A percentile compares a stretch with the other conserved stretches of the same genome.
phyloP scores from a whole-genome alignment of 2,797 vertebrate species.

The Lycodopsis pacificus region DNA sequence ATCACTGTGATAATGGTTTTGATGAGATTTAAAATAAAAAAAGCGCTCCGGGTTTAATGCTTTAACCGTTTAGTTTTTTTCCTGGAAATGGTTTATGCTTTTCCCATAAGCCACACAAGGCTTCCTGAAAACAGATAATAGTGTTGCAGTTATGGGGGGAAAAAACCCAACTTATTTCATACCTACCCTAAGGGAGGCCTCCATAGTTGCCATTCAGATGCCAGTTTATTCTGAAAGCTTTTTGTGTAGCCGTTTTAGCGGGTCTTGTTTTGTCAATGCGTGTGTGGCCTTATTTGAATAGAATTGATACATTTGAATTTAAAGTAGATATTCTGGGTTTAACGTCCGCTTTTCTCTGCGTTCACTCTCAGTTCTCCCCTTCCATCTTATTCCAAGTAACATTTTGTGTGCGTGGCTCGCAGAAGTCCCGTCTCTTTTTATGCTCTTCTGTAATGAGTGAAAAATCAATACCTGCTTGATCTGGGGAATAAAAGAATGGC shows the following conservation, averaged over 20 bases:
- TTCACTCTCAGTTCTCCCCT: conserved; percentile 25
- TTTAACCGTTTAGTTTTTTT: conserved; percentile 28
- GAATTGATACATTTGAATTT: conserved; percentile 28
- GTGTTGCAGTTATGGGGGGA: conserved; percentile 43
- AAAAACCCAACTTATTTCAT: conserved; percentile 45
- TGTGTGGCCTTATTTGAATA: neutral
- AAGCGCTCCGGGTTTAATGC: conserved; percentile 44
- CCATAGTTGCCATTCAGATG: conserved; percentile 52
- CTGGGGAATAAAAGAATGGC: conserved; percentile 72
- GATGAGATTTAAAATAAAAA: conserved; percentile 39
- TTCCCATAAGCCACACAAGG: conserved; percentile 48
- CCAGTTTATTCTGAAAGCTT: conserved; percentile 44
- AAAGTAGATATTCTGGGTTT: conserved; percentile 5
- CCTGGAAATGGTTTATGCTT: conserved; percentile 48
- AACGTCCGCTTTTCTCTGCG: conserved; percentile 27
- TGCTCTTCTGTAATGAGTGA: conserved; percentile 70
- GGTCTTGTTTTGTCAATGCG: neutral
- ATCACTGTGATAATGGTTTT: conserved; percentile 42
- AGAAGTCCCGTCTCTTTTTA: conserved; percentile 72
- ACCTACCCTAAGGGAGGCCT: conserved; percentile 45
- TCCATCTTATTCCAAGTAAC: conserved; percentile 47
- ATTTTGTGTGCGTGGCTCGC: conserved; percentile 63
- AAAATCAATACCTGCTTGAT: conserved; percentile 80
- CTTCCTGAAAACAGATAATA: conserved; percentile 63
- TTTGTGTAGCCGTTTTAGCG: neutral